Evolutionary conservation across 2,888 invertebrate genomes (phyloP), one percentile per base, ranked within the genome.

Genomic region (Exocentrus adspersus): DNA sequence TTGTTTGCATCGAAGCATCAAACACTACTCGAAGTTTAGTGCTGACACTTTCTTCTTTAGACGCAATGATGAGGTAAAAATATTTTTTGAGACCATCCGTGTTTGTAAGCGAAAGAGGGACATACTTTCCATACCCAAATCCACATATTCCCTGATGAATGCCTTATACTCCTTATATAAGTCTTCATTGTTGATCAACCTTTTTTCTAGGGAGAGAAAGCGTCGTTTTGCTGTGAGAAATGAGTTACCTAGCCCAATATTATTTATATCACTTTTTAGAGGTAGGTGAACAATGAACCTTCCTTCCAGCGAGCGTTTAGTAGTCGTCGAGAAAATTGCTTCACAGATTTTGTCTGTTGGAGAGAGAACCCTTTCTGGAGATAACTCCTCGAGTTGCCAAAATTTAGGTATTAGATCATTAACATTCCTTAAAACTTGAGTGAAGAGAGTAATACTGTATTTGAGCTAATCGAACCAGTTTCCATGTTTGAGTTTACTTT

Each of bases 21-120:
- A 67, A 67, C 1, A 68, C 65, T 2, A 60, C 68, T 14, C 65
- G 21, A n/a, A 65, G 21, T 59, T 66, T 68, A 9, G 68, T 68
- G 2, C 59, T 45, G 2, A 19, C n/a, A 41, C 59, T 66, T 32
- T 54, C 59, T 21, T 66, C 62, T 21, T 51, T 52, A 61, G 1
- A 65, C 67, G 46, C 58, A 64, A 10, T 65, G 60, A 48, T 65
- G 65, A 14, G 64, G 64, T 2, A 57, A 19, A 65, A 62, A 30
- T 58, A 61, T 53, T 62, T 58, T 10, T 53, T n/a, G 19, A 21
- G 16, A n/a, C 12, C 4, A 14, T n/a, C 20, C 37, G 30, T 32
- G 30, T 3, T 53, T 20, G 10, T 20, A 20, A 53, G 14, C 9
- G 50, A 28, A 2, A 54, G 30, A 9, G 60, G 64, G 7, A 62